These are phyloP conservation scores for Echinops telfairi DNA, from an alignment of 2,113 vertebrate genomes.

Conservation along the genomic window DNA sequence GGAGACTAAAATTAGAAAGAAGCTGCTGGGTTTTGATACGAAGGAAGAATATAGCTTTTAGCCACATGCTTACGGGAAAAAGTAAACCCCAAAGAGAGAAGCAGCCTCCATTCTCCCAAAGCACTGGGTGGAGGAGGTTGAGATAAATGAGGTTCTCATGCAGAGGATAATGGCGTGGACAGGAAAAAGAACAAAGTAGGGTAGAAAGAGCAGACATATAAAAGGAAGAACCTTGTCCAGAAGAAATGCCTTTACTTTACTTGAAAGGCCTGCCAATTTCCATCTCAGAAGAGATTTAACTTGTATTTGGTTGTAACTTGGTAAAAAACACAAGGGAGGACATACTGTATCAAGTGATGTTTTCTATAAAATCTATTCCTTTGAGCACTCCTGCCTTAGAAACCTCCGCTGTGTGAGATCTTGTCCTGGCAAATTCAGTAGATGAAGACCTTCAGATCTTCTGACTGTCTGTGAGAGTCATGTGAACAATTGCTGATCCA, in stretches of 20 bases:
- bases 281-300: conserved; percentile 26
- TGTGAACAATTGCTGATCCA: background rate
- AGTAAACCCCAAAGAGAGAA: conserved; percentile 85
- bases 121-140: conserved; percentile 80
- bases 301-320: background rate
- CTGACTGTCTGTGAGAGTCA: background rate
- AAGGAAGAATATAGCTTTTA: conserved; percentile 82
- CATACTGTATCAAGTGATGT: background rate
- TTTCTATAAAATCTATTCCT: conserved; percentile 19
- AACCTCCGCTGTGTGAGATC: background rate
- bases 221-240: conserved; percentile 36
- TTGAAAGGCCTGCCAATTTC: conserved; percentile 23
- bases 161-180: conserved; percentile 50
- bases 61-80: conserved; percentile 86
- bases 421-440: background rate
- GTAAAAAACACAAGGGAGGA: conserved; percentile 3
- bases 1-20: conserved; percentile 87
- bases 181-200: conserved; percentile 21
- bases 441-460: too few relatives aligned
- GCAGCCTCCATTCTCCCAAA: conserved; percentile 73
- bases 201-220: background rate
- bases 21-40: conserved; percentile 86
- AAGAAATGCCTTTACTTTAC: conserved; percentile 39
- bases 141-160: conserved; percentile 74
- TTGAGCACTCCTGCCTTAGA: background rate